Evolutionary conservation across 2,113 vertebrate species (phyloP), one percentile per base, ranked within the genome.

Genomic region (Saguinus imperator): DNA sequence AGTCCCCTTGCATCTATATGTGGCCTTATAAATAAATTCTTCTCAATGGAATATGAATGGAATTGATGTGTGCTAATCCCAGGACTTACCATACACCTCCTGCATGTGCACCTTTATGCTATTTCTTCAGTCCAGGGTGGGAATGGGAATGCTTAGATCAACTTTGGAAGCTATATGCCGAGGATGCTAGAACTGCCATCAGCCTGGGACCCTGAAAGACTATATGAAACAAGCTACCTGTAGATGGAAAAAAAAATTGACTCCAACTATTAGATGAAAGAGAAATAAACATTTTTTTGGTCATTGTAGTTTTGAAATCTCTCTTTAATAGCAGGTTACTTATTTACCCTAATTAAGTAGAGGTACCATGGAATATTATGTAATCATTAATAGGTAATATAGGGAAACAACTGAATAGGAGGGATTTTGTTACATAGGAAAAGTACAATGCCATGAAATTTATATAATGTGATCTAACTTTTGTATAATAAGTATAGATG

Each of bases 401-500:
- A 64, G 1, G 83, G 40, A 9, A 61, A 37, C 1, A 37, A 40
- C 10, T 87, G 40, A 85, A 17, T 9, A 72, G 43, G 4, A 68
- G 23, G 45, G 13, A 29, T 86, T 93, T 88, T 87, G 52, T 86
- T 86, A 45, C 2, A 45, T 5, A 87, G 16, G 21, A 70, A 76
- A 86, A 77, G 12, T 43, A 29, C 89, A 93, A 37, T n/a, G 55
- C 35, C 88, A 29, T 70, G 45, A 91, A 40, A 3, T 84, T 72
- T 73, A 40, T 35, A 91, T 58, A 50, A 37, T 43, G 14, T 75
- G 80, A 75, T 25, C 45, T 43, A 23, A 58, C 21, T 96, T 66
- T 85, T 89, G 23, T 80, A 68, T 95, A 94, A 68, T 50, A 92
- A 95, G 32, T 68, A 48, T 21, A 16, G 16, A 93, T 52, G 9